Percentiles rank a stretch among this genome's conserved stretches.
phyloP scores from a whole-genome alignment of 2,888 invertebrate genomes.

The Troglohyphantes excavatus region DNA sequence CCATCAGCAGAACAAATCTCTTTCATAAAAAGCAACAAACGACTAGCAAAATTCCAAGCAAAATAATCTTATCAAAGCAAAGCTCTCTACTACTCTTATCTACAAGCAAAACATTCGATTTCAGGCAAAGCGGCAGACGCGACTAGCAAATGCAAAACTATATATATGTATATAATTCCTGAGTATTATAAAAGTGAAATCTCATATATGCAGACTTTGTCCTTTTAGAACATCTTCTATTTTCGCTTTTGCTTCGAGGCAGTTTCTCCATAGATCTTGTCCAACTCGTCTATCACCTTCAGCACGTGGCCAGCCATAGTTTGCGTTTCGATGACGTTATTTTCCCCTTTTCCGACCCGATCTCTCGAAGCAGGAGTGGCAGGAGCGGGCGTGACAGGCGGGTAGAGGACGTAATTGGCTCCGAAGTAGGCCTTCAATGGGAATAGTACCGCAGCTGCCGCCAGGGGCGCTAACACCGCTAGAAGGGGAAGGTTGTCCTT shows the following conservation, averaged over 20 bases:
- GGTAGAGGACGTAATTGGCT: conserved; percentile 54
- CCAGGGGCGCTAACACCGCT: conserved; percentile 60
- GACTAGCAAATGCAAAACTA: no score
- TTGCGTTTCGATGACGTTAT: conserved; percentile 1
- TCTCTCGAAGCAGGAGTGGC: conserved; percentile 31
- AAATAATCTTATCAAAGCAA: no score
- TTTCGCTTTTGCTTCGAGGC: conserved; percentile 20
- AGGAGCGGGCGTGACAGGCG: conserved; percentile 46
- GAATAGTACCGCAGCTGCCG: conserved; percentile 48
- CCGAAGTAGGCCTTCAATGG: conserved; percentile 63
- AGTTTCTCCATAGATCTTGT: conserved; percentile 42
- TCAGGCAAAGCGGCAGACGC: no score
- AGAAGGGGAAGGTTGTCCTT: conserved; percentile 68
- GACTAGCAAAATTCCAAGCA: no score
- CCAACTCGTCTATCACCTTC: conserved; percentile 66
- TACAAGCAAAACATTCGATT: no score
- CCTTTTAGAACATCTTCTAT: conserved; percentile 1
- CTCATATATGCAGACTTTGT: no score
- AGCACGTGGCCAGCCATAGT: conserved; percentile 50
- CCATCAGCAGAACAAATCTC: no score
- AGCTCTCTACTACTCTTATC: no score
- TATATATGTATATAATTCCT: no score
- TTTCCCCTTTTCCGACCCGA: conserved; percentile 16
- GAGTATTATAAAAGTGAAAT: no score
- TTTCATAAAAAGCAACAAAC: no score